Conservation (phyloP, 2,113 vertebrate species). For the Cichladusa arquata region DNA sequence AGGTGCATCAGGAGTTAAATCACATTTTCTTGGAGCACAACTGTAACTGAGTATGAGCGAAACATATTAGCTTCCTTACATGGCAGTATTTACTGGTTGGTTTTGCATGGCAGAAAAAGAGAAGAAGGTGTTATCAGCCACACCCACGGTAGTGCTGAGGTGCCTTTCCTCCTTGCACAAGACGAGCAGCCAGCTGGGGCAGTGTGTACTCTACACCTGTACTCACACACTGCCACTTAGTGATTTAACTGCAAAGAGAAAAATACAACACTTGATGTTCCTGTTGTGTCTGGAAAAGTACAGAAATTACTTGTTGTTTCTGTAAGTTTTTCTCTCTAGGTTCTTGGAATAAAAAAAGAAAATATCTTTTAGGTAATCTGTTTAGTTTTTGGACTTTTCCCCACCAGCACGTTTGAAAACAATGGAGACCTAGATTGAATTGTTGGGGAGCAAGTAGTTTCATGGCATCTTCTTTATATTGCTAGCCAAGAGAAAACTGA, state of each 20-base stretch:
- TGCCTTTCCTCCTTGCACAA: not conserved
- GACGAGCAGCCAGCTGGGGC: not conserved
- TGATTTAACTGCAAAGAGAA: not conserved
- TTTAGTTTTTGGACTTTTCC: not conserved
- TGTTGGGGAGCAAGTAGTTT: not conserved
- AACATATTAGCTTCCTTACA: not conserved
- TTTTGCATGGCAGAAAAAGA: not conserved
- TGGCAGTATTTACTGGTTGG: not conserved
- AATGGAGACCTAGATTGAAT: not conserved
- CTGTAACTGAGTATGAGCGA: not conserved
- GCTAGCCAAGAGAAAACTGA: not conserved
- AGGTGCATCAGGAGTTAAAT: not conserved
- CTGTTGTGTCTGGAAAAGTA: not conserved
- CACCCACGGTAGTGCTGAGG: rapidly evolving
- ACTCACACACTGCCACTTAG: rapidly evolving
- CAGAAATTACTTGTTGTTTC: not conserved
- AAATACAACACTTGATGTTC: not conserved
- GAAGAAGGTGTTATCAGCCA: not conserved
- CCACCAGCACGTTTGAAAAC: not conserved
- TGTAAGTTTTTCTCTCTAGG: not conserved
- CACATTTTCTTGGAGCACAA: not conserved
- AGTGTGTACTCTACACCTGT: rapidly evolving
- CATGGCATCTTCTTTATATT: not conserved
- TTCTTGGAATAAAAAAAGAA: not conserved
- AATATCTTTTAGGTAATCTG: not conserved